Evolutionary conservation across 2,113 vertebrate genomes (phyloP), one percentile per base, ranked within the genome.

Genomic region (Heteronetta atricapilla): DNA sequence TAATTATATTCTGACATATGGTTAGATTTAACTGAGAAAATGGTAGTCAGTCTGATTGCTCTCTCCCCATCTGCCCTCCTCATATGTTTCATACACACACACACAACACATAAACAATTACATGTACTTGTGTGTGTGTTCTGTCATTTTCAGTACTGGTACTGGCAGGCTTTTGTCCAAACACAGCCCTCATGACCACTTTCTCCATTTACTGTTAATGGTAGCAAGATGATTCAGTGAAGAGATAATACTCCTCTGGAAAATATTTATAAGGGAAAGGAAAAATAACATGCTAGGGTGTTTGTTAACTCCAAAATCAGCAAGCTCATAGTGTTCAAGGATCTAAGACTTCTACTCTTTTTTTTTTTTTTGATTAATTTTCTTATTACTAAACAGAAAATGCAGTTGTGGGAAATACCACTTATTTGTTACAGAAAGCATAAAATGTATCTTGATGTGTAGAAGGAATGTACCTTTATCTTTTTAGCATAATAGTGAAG

Each of bases 191-290:
- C 58, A 44, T 26, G 67, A 16, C 59, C 64, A 9, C 70, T 93
- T 94, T 70, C 80, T 90, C 56, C 1, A 1, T 52, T 94, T 46
- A 38, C 52, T 78, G 3, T 70, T 84, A 90, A 86, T n/a, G 42
- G 56, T 94, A 90, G 88, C 73, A 84, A 77, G 83, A 93, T 29
- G 36, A 79, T 88, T 69, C 69, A 81, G 46, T 75, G 73, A 93
- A 85, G 59, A 73, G 50, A 66, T 15, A 91, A 50, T 42, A 46
- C 50, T 94, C 23, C 63, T 88, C 79, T 86, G 79, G 88, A 93
- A 95, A 95, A 95, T 86, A 92, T 77, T 90, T 93, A 68, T 83
- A 75, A 94, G 40, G 55, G 48, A 90, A 93, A 80, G 40, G 64
- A 22, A 83, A 88, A 83, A 23, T 42, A 91, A 63, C 23, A 28